Base-by-base conservation (phyloP, 92 coral and sea anemone species). In the Parazoanthus swiftii region DNA sequence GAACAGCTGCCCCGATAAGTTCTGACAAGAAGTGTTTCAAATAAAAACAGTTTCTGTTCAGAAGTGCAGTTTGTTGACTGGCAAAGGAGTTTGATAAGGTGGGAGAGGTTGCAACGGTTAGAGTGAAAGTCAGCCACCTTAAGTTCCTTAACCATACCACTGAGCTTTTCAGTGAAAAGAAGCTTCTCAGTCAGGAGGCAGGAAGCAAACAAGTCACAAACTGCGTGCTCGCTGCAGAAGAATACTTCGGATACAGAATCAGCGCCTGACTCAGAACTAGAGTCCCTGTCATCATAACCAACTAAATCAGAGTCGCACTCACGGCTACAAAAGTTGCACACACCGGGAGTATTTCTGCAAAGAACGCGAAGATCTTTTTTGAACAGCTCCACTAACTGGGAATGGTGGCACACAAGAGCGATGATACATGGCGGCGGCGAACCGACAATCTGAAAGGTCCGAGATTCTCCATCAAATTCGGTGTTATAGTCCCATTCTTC, bases 321-420 rank as follows among this genome's bases (percentile, higher is more conserved):
- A 29, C 21, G 76, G 21, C 39, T 20, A 36, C 76, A 71, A 14
- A 71, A 71, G 18, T 36, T 71, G 37, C 76, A 71, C 4, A 71
- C 76, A 71, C 11, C 39, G 33, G 39, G 76, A 10, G 37, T 71
- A 26, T 6, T 3, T 26, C 16, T 71, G 76, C 15, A 8, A 39
- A 71, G 76, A 26, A 11, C 37, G 76, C 16, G 37, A 29, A 71
- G 39, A 16, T 71, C 76, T 8, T 71, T 26, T 16, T 71, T 71
- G 18, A 71, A 71, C 29, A 71, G 76, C 76, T 71, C 76, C 33
- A 71, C 37, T 13, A 71, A 36, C 16, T 71, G 14, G 38, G 33
- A 26, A 71, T 71, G 76, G 76, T 71, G 76, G 76, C 76, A 71
- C 76, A 71, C 76, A 25, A 71, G 76, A 6, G 76, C 76, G 9